Evolutionary conservation across 1,140 invertebrate species (phyloP), one percentile per base, ranked within the genome.

Genomic region (Caenorhabditis remanei): DNA sequence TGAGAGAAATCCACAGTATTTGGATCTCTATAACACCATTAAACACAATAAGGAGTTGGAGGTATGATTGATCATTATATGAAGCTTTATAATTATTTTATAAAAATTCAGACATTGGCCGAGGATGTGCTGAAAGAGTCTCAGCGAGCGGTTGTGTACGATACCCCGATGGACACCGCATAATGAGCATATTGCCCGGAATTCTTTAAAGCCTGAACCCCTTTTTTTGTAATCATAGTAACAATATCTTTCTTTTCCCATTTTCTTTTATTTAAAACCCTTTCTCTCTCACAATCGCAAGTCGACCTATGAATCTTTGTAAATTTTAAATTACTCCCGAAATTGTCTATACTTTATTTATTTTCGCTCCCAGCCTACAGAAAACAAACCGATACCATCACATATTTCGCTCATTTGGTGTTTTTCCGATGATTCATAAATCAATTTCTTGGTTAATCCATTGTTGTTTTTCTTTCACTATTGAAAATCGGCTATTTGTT

Each of bases 1-100:
- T 13, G 71, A 79, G 43, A 79, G 71, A 53, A n/a, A 79, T 79
- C 71, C 71, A 79, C 71, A 79, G n/a, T 79, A 19, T 13, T 24
- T 79, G 46, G 71, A 79, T 79, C 71, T 79, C 8, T 50, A 24
- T 46, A 79, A 79, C 24, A 53, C 46, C 5, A 79, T 79, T 4
- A 79, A 79, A 24, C 71, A 79, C n/a, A 79, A 41, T 46, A 79
- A 50, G 21, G 71, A 79, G 2, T 50, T 79, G 21, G 71, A 79
- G 71, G 71, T 79, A 32, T 32, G 32, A 53, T 53, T 53, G 9
- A 11, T 53, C 4, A 53, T 53, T 53, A 3, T 53, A 3, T 3
- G 16, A 6, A 53, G 9, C 9, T 0, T 14, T 53, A 8, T 53
- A 50, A 14, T 53, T 11, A 9, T 53, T 32, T 32, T 32, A 32